Evolutionary conservation across 2,888 invertebrate genomes (phyloP), one percentile per base, ranked within the genome.

Genomic region (Tineola bisselliella): DNA sequence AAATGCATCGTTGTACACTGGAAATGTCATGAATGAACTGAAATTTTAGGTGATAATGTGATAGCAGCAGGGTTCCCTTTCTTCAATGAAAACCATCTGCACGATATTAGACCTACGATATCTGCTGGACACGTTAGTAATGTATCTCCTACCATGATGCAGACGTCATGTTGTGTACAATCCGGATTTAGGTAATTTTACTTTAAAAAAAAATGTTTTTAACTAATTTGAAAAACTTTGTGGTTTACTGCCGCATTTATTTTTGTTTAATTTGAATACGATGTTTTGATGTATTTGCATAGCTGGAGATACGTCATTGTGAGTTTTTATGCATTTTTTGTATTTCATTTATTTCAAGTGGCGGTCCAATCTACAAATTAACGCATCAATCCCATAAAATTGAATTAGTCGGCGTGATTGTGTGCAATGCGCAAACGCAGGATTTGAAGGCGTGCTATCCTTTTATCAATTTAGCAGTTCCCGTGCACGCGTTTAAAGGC

Each of bases 111-210:
- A 56, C 88, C 89, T 0, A 89, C 88, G 0, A 75, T 90, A 54
- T 89, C 89, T 4, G 75, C 81, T 13, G 91, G 91, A 0, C 81
- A 87, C 68, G 75, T 91, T 25, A 88, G 88, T 67, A 88, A 86
- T 66, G 79, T 78, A 31, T 84, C 88, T 13, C 77, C 84, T 0
- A 87, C 84, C 63, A 88, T 90, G 86, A 70, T 91, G 61, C 90
- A 90, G 70, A 90, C 90, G 0, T 90, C 90, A 0, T 91, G 91
- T 68, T 89, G 89, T 69, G 87, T 90, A 10, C 90, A 90, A 70
- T 89, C 89, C 0, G 91, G 91, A 0, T 87, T 88, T 65, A 81
- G 81, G 81, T 81, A 57, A 15, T n/a, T n/a, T n/a, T n/a, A n/a
- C n/a, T n/a, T n/a, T n/a, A n/a, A n/a, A n/a, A n/a, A n/a, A n/a